Base-by-base conservation (phyloP, 1,140 invertebrate genomes). In the Drosophila nigromelanica region DNA sequence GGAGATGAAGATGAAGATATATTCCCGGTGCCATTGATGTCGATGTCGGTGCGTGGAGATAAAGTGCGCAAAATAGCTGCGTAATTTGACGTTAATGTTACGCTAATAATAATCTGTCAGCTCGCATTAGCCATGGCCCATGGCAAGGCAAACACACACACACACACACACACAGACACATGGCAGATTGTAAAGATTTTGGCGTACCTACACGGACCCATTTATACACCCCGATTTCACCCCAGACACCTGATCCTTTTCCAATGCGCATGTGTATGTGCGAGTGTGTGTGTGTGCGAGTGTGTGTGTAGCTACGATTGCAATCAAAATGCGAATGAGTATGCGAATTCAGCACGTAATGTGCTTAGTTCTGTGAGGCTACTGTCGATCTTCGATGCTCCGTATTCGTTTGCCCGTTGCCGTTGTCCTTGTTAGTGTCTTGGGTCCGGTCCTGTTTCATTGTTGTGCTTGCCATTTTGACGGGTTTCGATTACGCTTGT, bases 81-180 rank as follows among this genome's bases (percentile, higher is more conserved):
- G 82, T 90, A 90, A 90, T 90, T 90, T 90, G 87, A 89, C 87
- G 89, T 90, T 90, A 91, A 91, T 91, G 89, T 91, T 91, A 86
- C 89, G 89, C 89, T 89, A 91, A 91, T 91, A 86, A 91, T 91
- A 91, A 91, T 89, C 89, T 90, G 78, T 90, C 87, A 90, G 87
- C 78, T 85, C 68, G 63, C 70, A 89, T 89, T 79, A 81, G 76
- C 14, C 59, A 80, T 76, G 69, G 47, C 39, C 35, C 48, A 24
- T 18, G 24, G 40, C 11, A 54, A 37, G 24, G 18, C 50, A 68
- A 45, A 66, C 45, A 72, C 35, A 68, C 18, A 18, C 18, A 18
- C 18, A 18, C 45, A 48, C 42, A 55, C 63, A 56, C 27, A 24
- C 37, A 42, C 24, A 63, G 14, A 37, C 61, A 45, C n/a, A 51